Percentiles rank a stretch among this genome's conserved stretches.
Evolutionary conservation across 35 echinoderm and acorn worm genomes (phyloP).

Genomic region (Apostichopus parvimensis): DNA sequence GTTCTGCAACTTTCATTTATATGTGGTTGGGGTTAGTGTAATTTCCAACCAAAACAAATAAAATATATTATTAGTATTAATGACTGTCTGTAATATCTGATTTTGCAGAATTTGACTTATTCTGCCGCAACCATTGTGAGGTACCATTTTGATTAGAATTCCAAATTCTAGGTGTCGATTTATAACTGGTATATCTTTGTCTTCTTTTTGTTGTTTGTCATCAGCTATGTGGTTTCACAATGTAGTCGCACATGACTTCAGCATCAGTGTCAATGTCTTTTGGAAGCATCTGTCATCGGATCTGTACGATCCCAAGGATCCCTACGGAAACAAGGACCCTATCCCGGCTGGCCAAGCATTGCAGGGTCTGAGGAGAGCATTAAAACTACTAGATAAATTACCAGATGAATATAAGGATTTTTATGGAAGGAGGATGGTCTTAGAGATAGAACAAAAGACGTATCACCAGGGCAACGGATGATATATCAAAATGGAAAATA

Average conservation of each 20-base stretch:
- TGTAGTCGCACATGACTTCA: slow-evolving; percentile 84
- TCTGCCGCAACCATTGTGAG: too few relatives aligned
- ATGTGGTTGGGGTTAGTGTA: too few relatives aligned
- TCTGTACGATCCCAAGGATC: slow-evolving; percentile 90
- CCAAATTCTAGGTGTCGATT: too few relatives aligned
- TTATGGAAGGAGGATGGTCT: slow-evolving; percentile 92
- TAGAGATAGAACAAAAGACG: slow-evolving; percentile 77
- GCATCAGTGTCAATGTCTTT: slow-evolving; percentile 96
- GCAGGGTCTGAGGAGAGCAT: slow-evolving; percentile 76
- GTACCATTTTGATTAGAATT: too few relatives aligned
- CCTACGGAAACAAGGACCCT: slow-evolving; percentile 96
- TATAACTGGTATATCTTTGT: not conserved
- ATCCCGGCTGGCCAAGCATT: slow-evolving; percentile 82
- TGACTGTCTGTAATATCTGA: too few relatives aligned
- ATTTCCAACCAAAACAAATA: too few relatives aligned
- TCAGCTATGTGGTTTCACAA: slow-evolving; percentile 99
- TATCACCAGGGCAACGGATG: slow-evolving; percentile 1
- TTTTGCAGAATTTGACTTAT: too few relatives aligned
- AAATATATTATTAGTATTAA: too few relatives aligned
- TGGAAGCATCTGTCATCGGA: slow-evolving; percentile 76
- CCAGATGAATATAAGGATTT: slow-evolving; percentile 93
- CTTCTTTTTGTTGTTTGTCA: not conserved
- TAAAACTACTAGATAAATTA: slow-evolving; percentile 82
- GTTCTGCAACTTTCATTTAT: too few relatives aligned
- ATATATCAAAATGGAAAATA: too few relatives aligned